Percentiles rank a stretch among this genome's conserved stretches.
Conservation (phyloP, 2,113 vertebrate genomes). For the Cyprinus carpio region DNA sequence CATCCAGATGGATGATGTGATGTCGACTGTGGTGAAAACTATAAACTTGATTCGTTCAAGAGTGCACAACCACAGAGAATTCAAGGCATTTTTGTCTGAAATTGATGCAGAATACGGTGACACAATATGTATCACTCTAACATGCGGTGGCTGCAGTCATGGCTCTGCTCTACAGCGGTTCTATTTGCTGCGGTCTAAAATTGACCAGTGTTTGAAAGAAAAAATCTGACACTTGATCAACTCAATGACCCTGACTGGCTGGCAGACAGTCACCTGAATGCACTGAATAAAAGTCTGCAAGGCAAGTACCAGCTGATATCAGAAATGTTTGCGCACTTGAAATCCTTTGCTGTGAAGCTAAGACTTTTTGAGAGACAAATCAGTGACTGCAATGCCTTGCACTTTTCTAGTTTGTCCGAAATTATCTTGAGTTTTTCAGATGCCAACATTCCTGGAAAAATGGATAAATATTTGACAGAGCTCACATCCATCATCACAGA, state of each 20-base stretch:
- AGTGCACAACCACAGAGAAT: slow-evolving; percentile 40
- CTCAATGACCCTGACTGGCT: too few relatives aligned
- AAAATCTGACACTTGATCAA: too few relatives aligned
- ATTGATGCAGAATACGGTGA: slow-evolving; percentile 45
- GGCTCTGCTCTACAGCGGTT: not conserved
- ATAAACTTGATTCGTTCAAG: slow-evolving; percentile 27
- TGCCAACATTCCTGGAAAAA: not conserved
- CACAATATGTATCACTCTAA: slow-evolving; percentile 35
- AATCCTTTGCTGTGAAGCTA: not conserved
- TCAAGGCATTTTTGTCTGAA: slow-evolving; percentile 30
- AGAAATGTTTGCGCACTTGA: not conserved
- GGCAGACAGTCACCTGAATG: not conserved
- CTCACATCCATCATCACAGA: not conserved
- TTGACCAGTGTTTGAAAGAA: slow-evolving; percentile 43
- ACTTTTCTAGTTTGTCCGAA: not conserved
- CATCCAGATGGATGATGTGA: not conserved
- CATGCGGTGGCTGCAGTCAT: slow-evolving; percentile 31
- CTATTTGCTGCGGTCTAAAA: slow-evolving; percentile 38
- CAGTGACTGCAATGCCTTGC: not conserved
- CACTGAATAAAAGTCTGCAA: not conserved
- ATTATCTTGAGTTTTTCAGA: not conserved
- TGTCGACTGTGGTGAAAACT: slow-evolving; percentile 39
- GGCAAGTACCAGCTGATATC: not conserved
- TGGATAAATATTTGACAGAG: not conserved
- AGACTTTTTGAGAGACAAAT: not conserved